Percentiles rank a stretch among this genome's conserved stretches.
These are phyloP conservation scores for Craterocephalus amniculus DNA, from an alignment of 2,797 vertebrate genomes.

Conservation along the genomic window DNA sequence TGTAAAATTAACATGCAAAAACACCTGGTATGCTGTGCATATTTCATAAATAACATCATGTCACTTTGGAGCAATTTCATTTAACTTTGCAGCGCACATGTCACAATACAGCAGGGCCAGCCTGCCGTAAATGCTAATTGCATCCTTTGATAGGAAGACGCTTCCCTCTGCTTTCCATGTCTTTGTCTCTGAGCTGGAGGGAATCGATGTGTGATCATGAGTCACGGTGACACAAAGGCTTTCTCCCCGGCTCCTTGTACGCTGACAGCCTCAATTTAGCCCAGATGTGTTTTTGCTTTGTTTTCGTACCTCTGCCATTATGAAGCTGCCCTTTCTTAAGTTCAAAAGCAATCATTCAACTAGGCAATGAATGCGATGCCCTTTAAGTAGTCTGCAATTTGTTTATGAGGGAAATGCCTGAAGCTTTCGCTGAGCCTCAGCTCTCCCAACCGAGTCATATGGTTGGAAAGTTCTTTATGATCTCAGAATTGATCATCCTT, in stretches of 20 bases:
- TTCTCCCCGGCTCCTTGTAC: slow-evolving; percentile 45
- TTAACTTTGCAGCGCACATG: slow-evolving; percentile 29
- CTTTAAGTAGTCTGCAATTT: slow-evolving; percentile 60
- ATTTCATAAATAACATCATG: slow-evolving; percentile 43
- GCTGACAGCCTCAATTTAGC: slow-evolving; percentile 56
- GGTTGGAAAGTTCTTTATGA: slow-evolving; percentile 18
- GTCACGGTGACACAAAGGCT: slow-evolving; percentile 67
- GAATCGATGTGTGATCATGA: slow-evolving; percentile 62
- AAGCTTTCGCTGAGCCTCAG: slow-evolving; percentile 36
- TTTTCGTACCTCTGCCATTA: slow-evolving; percentile 65
- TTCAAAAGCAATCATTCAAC: slow-evolving; percentile 63
- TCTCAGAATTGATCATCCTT: background rate
- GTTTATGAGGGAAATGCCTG: slow-evolving; percentile 51
- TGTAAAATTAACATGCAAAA: slow-evolving; percentile 21
- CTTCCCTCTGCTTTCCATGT: slow-evolving; percentile 48
- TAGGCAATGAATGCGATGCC: slow-evolving; percentile 52
- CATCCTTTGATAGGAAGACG: slow-evolving; percentile 67
- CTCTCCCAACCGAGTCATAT: slow-evolving; percentile 23
- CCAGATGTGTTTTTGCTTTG: slow-evolving; percentile 71
- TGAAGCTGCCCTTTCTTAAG: slow-evolving; percentile 52
- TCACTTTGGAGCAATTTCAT: slow-evolving; percentile 43
- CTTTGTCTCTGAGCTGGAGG: slow-evolving; percentile 47
- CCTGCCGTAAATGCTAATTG: slow-evolving; percentile 71
- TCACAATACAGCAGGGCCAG: slow-evolving; percentile 56
- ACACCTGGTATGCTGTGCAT: slow-evolving; percentile 12